phyloP scores from a whole-genome alignment of 1,140 invertebrate genomes.

The Scylla paramamosain region DNA sequence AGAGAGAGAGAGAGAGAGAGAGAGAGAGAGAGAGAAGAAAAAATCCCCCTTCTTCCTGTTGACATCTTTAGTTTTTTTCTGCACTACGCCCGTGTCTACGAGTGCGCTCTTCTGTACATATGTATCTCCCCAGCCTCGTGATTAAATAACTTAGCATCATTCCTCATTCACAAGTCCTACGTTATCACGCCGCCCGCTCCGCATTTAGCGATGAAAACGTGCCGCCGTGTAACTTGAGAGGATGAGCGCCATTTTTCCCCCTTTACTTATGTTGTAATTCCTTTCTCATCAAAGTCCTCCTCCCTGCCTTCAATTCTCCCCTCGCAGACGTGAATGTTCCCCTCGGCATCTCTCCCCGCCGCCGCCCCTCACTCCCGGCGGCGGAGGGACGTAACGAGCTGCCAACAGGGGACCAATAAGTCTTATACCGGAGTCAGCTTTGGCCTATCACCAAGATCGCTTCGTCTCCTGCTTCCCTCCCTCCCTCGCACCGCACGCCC shows the following conservation, averaged over 20 bases:
- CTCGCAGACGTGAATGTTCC: background rate
- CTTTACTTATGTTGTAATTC: background rate
- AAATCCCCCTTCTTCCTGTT: no score
- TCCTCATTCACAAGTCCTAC: background rate
- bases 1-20: no score
- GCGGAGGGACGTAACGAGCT: background rate
- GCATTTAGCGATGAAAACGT: background rate
- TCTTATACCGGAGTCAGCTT: constrained; percentile 2
- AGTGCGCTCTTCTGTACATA: background rate
- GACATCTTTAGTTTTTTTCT: background rate
- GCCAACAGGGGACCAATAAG: constrained; percentile 1
- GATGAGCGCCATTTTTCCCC: background rate
- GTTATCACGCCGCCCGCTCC: background rate
- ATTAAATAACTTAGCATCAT: background rate
- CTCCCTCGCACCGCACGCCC: no score
- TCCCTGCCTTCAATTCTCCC: background rate
- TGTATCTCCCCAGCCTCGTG: background rate
- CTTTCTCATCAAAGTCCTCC: constrained; percentile 10
- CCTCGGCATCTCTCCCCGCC: background rate
- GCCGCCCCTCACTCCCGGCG: background rate
- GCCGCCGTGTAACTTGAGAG: background rate
- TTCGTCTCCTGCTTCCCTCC: background rate
- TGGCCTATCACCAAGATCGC: constrained; percentile 11
- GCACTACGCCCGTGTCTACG: background rate
- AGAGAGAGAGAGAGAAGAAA: no score